Evolutionary conservation across 2,797 vertebrate species (phyloP).

Genomic region (Dryobates pubescens): DNA sequence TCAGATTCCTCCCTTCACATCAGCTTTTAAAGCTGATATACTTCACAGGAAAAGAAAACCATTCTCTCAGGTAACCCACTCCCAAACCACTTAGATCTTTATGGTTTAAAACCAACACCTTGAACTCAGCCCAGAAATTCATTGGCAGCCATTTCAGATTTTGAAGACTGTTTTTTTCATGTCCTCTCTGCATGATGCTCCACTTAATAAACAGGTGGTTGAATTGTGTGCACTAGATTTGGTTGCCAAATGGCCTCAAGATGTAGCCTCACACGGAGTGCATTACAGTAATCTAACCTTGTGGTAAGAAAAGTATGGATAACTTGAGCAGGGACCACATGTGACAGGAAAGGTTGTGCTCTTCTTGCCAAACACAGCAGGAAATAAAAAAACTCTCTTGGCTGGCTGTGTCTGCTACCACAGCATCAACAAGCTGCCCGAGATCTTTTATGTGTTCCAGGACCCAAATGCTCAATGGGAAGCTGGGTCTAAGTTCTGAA

Average conservation of each 20-base stretch:
- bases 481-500: slow-evolving; percentile 36
- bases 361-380: slow-evolving; percentile 62
- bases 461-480: background rate
- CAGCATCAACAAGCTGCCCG: slow-evolving; percentile 15
- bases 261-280: slow-evolving; percentile 67
- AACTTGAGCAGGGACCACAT: slow-evolving; percentile 58
- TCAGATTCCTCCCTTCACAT: slow-evolving; percentile 13
- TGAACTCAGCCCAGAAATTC: slow-evolving; percentile 66
- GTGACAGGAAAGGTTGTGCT: slow-evolving; percentile 66
- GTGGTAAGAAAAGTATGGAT: slow-evolving; percentile 67
- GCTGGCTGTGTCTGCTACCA: slow-evolving; percentile 38
- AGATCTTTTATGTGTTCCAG: background rate
- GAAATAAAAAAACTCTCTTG: slow-evolving; percentile 11
- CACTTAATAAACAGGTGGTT: slow-evolving; percentile 74
- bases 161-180: slow-evolving; percentile 46
- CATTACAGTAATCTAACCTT: slow-evolving; percentile 67
- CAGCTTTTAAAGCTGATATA: background rate
- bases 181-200: slow-evolving; percentile 73
- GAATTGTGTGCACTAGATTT: slow-evolving; percentile 40
- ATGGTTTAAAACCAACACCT: slow-evolving; percentile 61
- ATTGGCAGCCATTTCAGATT: slow-evolving; percentile 55
- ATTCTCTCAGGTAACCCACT: slow-evolving; percentile 62
- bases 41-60: slow-evolving; percentile 10
- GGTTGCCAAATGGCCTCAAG: slow-evolving; percentile 73
- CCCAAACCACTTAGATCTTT: slow-evolving; percentile 64